Conservation (phyloP, 2,113 vertebrate genomes). For the Phrynosoma blainvillii region DNA sequence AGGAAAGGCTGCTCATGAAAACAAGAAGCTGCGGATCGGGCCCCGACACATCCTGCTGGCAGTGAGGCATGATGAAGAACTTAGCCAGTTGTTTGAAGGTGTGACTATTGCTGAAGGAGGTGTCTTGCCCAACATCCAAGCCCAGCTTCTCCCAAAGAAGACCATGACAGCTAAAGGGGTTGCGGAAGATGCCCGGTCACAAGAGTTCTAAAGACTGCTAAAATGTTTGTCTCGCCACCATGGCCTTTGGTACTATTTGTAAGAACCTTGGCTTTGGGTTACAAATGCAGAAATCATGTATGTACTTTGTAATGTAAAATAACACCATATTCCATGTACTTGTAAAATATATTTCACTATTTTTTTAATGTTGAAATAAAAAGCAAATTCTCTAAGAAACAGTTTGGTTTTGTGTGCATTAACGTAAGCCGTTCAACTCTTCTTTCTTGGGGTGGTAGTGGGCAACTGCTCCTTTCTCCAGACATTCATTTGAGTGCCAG, state of each 20-base stretch:
- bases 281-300: background rate
- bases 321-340: background rate
- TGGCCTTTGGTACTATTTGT: background rate
- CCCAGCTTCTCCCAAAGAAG: constrained; percentile 75
- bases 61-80: constrained; percentile 75
- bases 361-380: constrained; percentile 13
- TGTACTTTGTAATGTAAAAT: background rate
- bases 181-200: background rate
- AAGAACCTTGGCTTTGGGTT: background rate
- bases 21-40: constrained; percentile 68
- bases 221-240: rapidly evolving
- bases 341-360: background rate
- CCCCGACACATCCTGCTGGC: constrained; percentile 75
- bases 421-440: background rate
- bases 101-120: constrained; percentile 79
- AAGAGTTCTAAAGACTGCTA: constrained; percentile 29
- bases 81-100: constrained; percentile 67
- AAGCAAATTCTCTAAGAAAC: background rate
- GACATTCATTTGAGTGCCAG: background rate
- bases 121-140: constrained; percentile 76
- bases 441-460: background rate
- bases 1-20: constrained; percentile 69
- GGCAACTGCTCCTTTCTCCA: background rate
- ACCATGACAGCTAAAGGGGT: background rate
- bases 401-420: background rate